These are phyloP conservation scores for Esox niger DNA, from an alignment of 2,113 vertebrate genomes.

Conservation along the genomic window DNA sequence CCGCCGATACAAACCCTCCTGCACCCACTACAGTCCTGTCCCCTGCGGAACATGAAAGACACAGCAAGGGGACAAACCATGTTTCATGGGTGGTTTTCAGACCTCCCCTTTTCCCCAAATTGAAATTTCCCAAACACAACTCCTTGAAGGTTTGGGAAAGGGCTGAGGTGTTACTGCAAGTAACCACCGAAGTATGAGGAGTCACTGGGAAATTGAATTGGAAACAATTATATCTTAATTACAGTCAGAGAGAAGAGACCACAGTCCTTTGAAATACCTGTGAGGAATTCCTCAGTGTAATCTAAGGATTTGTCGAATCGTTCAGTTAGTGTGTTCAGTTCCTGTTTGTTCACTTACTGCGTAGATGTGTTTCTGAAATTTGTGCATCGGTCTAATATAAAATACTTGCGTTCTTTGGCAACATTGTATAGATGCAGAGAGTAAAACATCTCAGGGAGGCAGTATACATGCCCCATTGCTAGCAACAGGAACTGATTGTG, in stretches of 20 bases:
- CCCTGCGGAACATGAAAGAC: constrained; percentile 25
- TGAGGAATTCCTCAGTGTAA: constrained; percentile 15
- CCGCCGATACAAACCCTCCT: constrained; percentile 22
- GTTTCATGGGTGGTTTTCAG: not conserved
- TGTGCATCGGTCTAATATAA: not conserved
- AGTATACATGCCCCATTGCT: constrained; percentile 14
- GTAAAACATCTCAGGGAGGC: constrained; percentile 8
- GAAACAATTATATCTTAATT: not conserved
- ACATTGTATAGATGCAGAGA: not conserved
- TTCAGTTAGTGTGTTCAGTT: constrained; percentile 15
- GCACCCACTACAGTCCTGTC: constrained; percentile 16
- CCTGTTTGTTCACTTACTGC: no score
- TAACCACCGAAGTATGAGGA: not conserved
- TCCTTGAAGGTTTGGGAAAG: not conserved
- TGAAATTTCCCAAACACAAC: not conserved
- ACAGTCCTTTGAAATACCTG: not conserved
- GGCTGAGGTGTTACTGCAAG: not conserved
- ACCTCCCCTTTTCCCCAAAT: not conserved
- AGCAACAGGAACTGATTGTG: constrained; percentile 7
- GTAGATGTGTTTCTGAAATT: not conserved
- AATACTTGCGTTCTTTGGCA: not conserved
- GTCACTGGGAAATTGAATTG: not conserved
- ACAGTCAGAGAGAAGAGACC: not conserved
- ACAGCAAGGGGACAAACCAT: not conserved
- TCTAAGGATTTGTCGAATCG: constrained; percentile 42